A percentile compares a stretch with the other conserved stretches of the same genome.
phyloP scores from a whole-genome alignment of 1,140 invertebrate genomes.

The Macrocentrus cingulum region DNA sequence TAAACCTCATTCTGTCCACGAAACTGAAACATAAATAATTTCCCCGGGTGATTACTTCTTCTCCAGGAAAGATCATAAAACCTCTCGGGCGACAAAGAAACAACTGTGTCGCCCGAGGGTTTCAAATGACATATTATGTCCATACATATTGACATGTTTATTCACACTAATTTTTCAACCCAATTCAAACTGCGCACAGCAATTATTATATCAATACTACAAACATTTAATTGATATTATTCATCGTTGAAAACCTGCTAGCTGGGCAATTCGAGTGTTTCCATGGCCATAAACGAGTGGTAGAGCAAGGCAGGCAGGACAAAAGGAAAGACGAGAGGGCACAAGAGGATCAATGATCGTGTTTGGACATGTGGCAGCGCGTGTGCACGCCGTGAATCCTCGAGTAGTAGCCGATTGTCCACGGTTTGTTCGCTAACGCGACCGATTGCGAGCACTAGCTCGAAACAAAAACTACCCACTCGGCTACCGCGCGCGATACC shows the following conservation, averaged over 20 bases:
- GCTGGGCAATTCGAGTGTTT: conserved; percentile 18
- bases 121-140: neutral
- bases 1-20: neutral
- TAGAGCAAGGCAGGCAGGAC: neutral
- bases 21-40: conserved; percentile 1
- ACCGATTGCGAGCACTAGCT: conserved; percentile 52
- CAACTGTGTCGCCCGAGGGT: neutral
- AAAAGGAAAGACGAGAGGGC: neutral
- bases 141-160: neutral
- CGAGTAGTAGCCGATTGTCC: conserved; percentile 45
- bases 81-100: neutral
- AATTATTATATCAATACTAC: neutral
- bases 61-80: neutral
- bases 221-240: conserved; percentile 16
- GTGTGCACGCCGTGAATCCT: conserved; percentile 10
- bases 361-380: conserved; percentile 52
- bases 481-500: no score
- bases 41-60: neutral
- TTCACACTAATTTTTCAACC: no score
- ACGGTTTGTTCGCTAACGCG: conserved; percentile 56
- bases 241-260: neutral
- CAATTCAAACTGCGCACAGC: neutral
- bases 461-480: conserved; percentile 60
- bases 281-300: conserved; percentile 3
- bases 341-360: conserved; percentile 27